These are phyloP conservation scores for Drosophila setifemur DNA, from an alignment of 1,140 invertebrate species.

Conservation along the genomic window DNA sequence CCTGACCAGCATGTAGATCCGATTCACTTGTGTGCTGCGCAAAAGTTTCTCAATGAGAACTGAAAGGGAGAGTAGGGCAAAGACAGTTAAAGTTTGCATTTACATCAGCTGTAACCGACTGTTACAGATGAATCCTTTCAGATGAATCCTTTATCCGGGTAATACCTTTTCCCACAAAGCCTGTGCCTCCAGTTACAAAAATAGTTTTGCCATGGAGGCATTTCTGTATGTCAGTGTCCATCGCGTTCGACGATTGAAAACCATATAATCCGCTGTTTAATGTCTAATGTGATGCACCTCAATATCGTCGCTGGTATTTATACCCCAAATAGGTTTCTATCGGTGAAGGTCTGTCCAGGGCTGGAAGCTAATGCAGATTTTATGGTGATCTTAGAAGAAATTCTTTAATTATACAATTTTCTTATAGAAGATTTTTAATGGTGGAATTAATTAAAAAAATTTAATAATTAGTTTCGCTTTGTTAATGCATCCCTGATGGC, in stretches of 20 bases:
- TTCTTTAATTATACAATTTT: too few species aligned
- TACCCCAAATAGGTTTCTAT: constrained; percentile 1
- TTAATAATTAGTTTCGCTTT: neutral
- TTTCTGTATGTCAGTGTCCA: constrained; percentile 42
- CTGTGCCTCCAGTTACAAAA: constrained; percentile 43
- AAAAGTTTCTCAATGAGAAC: constrained; percentile 91
- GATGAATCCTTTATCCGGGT: too few species aligned
- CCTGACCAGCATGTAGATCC: constrained; percentile 89
- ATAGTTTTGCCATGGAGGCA: constrained; percentile 43
- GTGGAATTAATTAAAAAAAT: neutral
- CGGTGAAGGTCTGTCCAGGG: constrained; percentile 12
- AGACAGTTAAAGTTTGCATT: neutral
- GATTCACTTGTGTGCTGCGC: constrained; percentile 87
- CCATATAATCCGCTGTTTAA: too few species aligned
- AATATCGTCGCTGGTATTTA: neutral
- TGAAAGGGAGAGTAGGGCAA: too few species aligned
- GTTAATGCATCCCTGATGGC: neutral
- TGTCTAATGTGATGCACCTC: neutral
- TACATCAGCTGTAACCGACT: too few species aligned
- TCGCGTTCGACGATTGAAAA: constrained; percentile 7
- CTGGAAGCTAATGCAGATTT: too few species aligned
- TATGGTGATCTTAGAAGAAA: too few species aligned
- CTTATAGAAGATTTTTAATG: too few species aligned
- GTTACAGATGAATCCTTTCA: neutral
- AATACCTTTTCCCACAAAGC: constrained; percentile 49